Evolutionary conservation across 2,888 invertebrate genomes (phyloP).

Genomic region (Holacanthella duospinosa): DNA sequence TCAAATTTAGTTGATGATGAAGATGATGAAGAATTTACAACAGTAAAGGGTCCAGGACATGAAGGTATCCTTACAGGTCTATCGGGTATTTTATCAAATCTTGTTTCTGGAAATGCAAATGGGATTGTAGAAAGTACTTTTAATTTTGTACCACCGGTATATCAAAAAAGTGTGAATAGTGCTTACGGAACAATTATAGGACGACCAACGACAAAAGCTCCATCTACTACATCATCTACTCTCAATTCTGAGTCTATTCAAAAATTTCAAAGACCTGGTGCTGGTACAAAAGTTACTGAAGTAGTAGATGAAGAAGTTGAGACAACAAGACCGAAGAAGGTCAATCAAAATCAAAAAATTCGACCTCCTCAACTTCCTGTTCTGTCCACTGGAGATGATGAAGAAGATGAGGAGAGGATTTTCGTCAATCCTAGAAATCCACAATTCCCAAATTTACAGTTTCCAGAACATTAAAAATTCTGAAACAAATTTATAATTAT

Average conservation of each 20-base stretch:
- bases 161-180: neutral
- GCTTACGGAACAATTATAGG: neutral
- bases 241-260: neutral
- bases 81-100: constrained; percentile 4
- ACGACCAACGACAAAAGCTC: neutral
- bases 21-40: constrained; percentile 4
- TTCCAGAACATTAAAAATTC: neutral
- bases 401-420: neutral
- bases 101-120: constrained; percentile 1
- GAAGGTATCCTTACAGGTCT: constrained; percentile 8
- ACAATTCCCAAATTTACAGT: neutral
- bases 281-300: neutral
- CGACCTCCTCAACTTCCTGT: neutral
- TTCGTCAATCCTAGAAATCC: neutral
- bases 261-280: neutral
- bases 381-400: neutral
- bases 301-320: neutral
- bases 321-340: neutral
- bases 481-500: neutral
- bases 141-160: constrained; percentile 7
- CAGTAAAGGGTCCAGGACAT: constrained; percentile 3
- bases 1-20: neutral
- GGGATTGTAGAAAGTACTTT: constrained; percentile 8
- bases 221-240: neutral
- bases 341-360: neutral